Conservation (phyloP, 1,140 invertebrate species). For the Arctopsyche grandis region DNA sequence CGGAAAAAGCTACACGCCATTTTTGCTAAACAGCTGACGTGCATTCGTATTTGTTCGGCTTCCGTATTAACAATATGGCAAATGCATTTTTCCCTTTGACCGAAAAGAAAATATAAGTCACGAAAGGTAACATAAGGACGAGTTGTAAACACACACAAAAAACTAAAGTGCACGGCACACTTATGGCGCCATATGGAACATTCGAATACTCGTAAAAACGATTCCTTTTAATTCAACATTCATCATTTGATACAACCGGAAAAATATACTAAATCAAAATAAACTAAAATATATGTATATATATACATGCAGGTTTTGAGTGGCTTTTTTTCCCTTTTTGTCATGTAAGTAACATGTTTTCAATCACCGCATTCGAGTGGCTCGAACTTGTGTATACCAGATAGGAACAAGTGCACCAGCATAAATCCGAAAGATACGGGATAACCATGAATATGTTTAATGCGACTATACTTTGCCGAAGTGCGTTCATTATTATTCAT, state of each 20-base stretch:
- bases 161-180: neutral
- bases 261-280: neutral
- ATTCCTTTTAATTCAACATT: neutral
- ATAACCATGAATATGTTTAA: slow-evolving; percentile 7
- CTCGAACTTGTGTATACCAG: neutral
- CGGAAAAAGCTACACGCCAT: too few relatives aligned
- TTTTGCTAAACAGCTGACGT: slow-evolving; percentile 17
- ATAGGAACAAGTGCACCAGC: slow-evolving; percentile 26
- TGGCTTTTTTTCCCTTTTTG: neutral
- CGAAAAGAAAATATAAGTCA: slow-evolving; percentile 17
- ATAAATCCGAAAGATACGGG: slow-evolving; percentile 22
- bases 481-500: slow-evolving; percentile 25
- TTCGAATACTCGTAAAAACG: neutral
- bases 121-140: slow-evolving; percentile 14
- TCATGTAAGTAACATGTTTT: neutral
- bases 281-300: neutral
- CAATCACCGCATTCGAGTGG: slow-evolving; percentile 4
- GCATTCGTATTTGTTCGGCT: neutral
- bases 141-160: neutral
- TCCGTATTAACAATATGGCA: slow-evolving; percentile 27
- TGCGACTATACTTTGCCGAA: neutral
- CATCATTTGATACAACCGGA: neutral
- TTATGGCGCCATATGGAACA: slow-evolving; percentile 30
- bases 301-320: neutral
- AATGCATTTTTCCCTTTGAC: slow-evolving; percentile 10